Conservation (phyloP, 2,797 vertebrate species). For the Pogoniulus pusillus region DNA sequence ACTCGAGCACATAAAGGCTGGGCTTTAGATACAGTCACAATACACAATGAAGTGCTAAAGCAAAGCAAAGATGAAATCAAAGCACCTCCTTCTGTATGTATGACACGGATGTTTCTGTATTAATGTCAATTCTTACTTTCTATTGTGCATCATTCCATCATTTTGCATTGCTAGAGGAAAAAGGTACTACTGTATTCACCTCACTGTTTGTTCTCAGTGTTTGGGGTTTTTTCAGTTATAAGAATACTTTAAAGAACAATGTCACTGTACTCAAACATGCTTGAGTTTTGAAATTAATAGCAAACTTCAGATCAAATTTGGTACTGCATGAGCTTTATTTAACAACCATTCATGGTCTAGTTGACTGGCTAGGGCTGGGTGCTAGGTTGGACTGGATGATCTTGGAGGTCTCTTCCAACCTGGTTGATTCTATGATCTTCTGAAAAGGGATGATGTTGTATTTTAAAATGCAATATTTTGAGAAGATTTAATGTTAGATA, state of each 20-base stretch:
- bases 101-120: neutral
- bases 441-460: neutral
- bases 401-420: too few species aligned
- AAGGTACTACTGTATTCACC: neutral
- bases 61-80: constrained; percentile 80
- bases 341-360: too few species aligned
- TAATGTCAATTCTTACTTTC: neutral
- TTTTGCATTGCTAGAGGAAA: neutral
- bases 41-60: constrained; percentile 83
- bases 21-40: constrained; percentile 83
- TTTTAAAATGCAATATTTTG: neutral
- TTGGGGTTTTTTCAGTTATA: neutral
- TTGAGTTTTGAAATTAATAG: neutral
- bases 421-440: too few species aligned
- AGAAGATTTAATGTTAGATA: neutral
- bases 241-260: neutral
- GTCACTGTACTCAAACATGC: neutral
- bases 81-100: constrained; percentile 70
- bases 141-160: neutral
- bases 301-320: neutral
- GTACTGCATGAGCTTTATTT: neutral
- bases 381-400: too few species aligned
- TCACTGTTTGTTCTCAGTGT: neutral
- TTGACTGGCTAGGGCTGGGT: too few species aligned
- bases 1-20: constrained; percentile 86